These are phyloP conservation scores for Pararge aegeria DNA, from an alignment of 1,140 invertebrate species.

Conservation along the genomic window DNA sequence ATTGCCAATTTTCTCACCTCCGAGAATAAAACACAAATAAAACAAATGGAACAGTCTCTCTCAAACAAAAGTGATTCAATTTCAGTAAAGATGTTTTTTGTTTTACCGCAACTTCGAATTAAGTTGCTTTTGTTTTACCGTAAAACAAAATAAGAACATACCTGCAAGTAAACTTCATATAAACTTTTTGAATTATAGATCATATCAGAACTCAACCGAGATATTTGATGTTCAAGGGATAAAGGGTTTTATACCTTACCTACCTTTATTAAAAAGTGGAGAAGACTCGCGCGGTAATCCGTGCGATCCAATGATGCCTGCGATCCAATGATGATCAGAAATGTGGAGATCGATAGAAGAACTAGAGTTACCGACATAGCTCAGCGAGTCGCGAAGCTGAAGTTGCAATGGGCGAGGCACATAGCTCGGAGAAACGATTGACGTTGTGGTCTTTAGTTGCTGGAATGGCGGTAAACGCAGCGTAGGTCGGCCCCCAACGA, in stretches of 20 bases:
- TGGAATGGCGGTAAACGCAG: no score
- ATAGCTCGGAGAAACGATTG: no score
- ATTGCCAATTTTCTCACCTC: slow-evolving; percentile 5
- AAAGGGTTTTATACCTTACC: neutral
- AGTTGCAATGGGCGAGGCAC: no score
- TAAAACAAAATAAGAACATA: neutral
- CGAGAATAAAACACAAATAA: neutral
- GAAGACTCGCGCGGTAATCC: no score
- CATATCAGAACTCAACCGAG: neutral
- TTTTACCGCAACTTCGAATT: neutral
- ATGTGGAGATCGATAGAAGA: no score
- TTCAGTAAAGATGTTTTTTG: neutral
- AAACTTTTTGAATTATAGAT: slow-evolving; percentile 1
- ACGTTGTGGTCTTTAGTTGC: no score
- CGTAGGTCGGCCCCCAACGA: no score
- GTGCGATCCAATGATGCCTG: no score
- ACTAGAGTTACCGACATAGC: no score
- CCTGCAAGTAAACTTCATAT: neutral
- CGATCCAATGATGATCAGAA: no score
- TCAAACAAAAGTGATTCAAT: slow-evolving; percentile 6
- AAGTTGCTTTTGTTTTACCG: neutral
- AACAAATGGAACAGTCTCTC: neutral
- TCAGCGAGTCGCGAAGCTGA: no score
- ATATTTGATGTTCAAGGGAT: neutral
- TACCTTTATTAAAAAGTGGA: no score